A percentile compares a stretch with the other conserved stretches of the same genome.
Evolutionary conservation across 1,140 invertebrate species (phyloP).

Genomic region (Lethrus apterus): DNA sequence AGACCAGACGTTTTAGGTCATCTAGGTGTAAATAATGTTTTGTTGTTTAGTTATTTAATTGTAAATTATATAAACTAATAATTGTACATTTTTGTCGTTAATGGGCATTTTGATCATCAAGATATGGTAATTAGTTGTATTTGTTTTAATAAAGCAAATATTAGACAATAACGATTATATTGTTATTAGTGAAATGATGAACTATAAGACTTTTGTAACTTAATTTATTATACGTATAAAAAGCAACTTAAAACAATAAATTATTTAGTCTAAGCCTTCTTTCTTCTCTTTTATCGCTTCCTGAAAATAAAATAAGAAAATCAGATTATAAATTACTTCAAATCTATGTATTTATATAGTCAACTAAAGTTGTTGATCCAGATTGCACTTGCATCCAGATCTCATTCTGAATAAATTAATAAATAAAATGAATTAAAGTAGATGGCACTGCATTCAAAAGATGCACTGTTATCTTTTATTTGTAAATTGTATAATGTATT

Average conservation of each 20-base stretch:
- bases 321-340: too few relatives aligned
- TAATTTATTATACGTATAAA: not conserved
- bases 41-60: not conserved
- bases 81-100: not conserved
- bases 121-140: not conserved
- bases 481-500: too few relatives aligned
- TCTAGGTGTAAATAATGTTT: not conserved
- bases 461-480: too few relatives aligned
- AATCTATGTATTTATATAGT: too few relatives aligned
- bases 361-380: too few relatives aligned
- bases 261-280: slow-evolving; percentile 60
- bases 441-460: too few relatives aligned
- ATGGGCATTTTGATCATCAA: not conserved
- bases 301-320: slow-evolving; percentile 46
- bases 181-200: not conserved
- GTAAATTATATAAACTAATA: not conserved
- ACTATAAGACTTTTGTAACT: not conserved
- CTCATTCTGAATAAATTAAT: too few relatives aligned
- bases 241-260: slow-evolving; percentile 10
- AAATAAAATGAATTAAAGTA: too few relatives aligned
- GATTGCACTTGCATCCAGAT: too few relatives aligned
- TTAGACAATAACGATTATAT: slow-evolving; percentile 1
- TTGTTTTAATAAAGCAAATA: too few relatives aligned
- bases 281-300: slow-evolving; percentile 81
- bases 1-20: slow-evolving; percentile 32